phyloP scores from a whole-genome alignment of 2,888 invertebrate genomes.

The Malthinus flaveolus region DNA sequence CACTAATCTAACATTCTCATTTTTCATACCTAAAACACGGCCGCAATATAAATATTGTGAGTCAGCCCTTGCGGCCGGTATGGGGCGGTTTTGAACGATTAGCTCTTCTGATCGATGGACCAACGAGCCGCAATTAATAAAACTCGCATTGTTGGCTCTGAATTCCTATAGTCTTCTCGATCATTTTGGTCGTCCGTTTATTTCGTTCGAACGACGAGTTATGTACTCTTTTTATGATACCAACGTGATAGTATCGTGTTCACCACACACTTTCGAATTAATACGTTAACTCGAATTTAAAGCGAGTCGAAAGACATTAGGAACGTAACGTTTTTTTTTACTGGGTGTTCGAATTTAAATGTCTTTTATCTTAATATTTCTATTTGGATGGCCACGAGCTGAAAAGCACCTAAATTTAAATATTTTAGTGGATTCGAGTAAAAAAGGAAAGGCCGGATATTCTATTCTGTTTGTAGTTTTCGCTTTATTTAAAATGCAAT shows the following conservation, averaged over 20 bases:
- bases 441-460: neutral
- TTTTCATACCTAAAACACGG: conserved; percentile 44
- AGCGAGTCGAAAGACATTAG: neutral
- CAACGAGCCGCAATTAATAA: conserved; percentile 26
- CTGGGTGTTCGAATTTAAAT: neutral
- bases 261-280: too few species aligned
- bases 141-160: conserved; percentile 21
- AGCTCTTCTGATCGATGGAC: conserved; percentile 45
- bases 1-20: conserved; percentile 42
- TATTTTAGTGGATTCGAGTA: neutral
- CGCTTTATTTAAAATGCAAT: neutral
- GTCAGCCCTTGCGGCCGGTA: conserved; percentile 33
- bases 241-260: too few species aligned
- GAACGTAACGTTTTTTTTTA: neutral
- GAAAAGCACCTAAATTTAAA: conserved; percentile 1
- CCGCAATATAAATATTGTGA: conserved; percentile 52
- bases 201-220: conserved; percentile 14
- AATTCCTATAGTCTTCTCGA: conserved; percentile 25
- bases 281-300: too few species aligned
- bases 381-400: conserved; percentile 4
- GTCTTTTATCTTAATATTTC: conserved; percentile 5
- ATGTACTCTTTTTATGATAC: conserved; percentile 12
- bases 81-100: conserved; percentile 39
- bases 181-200: conserved; percentile 23
- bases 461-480: too few species aligned